A percentile compares a stretch with the other conserved stretches of the same genome.
Conservation (phyloP, 1,140 invertebrate species). For the Limonius californicus region DNA sequence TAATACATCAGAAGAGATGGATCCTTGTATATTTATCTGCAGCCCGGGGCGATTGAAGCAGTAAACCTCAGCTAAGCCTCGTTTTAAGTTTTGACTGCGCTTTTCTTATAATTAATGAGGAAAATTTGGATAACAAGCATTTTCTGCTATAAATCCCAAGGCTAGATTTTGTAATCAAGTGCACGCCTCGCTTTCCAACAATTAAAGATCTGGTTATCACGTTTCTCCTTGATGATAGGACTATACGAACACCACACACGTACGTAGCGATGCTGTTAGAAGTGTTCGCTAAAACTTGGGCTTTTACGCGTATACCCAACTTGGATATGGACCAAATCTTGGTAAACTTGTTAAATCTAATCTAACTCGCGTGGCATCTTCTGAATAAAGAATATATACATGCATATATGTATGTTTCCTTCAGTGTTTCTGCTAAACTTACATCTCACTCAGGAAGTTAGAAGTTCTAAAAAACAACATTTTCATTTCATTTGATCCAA, state of each 20-base stretch:
- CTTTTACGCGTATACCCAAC: conserved; percentile 26
- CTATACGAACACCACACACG: conserved; percentile 28
- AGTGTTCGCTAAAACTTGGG: conserved; percentile 28
- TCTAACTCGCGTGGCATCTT: conserved; percentile 24
- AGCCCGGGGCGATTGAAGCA: conserved; percentile 11
- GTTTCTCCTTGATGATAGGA: conserved; percentile 24
- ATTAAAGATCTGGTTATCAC: conserved; percentile 23
- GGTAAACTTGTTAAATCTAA: conserved; percentile 33
- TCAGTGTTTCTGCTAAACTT: too few relatives aligned
- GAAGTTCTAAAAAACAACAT: too few relatives aligned
- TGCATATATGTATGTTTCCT: too few relatives aligned
- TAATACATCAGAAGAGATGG: conserved; percentile 15
- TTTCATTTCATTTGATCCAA: too few relatives aligned
- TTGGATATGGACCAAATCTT: conserved; percentile 28
- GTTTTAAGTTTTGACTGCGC: conserved; percentile 7
- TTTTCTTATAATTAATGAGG: conserved; percentile 21
- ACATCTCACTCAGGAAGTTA: too few relatives aligned
- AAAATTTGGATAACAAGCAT: conserved; percentile 15
- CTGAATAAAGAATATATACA: conserved; percentile 23
- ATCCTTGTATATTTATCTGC: conserved; percentile 16
- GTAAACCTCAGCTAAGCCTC: background rate
- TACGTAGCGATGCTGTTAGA: conserved; percentile 24
- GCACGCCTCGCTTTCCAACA: conserved; percentile 3
- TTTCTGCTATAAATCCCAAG: background rate
- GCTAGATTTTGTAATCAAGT: background rate